Conservation (phyloP, 2,888 invertebrate genomes). For the Eupithecia abbreviata region DNA sequence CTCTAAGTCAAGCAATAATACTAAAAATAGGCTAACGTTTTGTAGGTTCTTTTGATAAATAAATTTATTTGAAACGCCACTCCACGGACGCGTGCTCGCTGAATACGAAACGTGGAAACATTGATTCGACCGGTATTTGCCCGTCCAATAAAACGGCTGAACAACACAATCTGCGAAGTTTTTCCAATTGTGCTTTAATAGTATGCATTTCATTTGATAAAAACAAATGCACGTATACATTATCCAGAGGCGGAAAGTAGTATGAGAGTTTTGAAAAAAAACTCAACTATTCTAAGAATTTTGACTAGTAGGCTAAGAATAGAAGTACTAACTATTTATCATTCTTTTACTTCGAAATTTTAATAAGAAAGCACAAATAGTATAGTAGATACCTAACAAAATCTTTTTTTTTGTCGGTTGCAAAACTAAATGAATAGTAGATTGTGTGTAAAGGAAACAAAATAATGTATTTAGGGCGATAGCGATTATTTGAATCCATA, state of each 20-base stretch:
- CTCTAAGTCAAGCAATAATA: conserved; percentile 5
- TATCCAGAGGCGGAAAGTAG: background rate
- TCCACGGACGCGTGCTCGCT: conserved; percentile 49
- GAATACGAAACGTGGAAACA: conserved; percentile 64
- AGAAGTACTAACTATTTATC: too few relatives aligned
- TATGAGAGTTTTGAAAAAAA: background rate
- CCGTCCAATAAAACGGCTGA: conserved; percentile 51
- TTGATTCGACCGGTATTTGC: conserved; percentile 65
- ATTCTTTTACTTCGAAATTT: background rate
- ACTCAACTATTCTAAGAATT: too few relatives aligned
- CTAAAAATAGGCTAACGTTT: conserved; percentile 36
- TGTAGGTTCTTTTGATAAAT: conserved; percentile 53
- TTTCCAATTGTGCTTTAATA: conserved; percentile 5
- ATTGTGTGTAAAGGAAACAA: too few relatives aligned
- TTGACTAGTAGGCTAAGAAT: too few relatives aligned
- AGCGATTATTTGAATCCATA: too few relatives aligned
- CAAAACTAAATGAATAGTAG: background rate
- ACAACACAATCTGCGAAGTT: conserved; percentile 6
- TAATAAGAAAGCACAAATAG: background rate
- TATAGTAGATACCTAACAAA: background rate
- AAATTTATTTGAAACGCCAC: conserved; percentile 53
- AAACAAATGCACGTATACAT: background rate
- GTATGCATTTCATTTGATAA: conserved; percentile 1
- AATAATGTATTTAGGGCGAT: too few relatives aligned
- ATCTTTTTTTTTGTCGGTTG: background rate